Evolutionary conservation across 2,888 invertebrate species (phyloP), one percentile per base, ranked within the genome.

Genomic region (Chromoteleia sp.): DNA sequence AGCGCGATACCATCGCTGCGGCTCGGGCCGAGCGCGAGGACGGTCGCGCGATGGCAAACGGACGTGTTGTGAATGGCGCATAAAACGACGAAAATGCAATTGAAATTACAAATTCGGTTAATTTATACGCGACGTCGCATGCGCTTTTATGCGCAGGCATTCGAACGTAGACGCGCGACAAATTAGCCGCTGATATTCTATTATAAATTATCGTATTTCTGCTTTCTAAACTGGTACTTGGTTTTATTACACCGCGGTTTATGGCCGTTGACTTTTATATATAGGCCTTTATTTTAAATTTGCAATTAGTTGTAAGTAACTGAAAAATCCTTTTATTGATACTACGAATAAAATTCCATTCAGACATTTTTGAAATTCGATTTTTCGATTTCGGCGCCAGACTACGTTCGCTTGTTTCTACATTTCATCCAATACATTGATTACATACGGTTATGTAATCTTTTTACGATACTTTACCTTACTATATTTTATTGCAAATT

Each of bases 51-150:
- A 61, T 25, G 59, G 19, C 36, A 39, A 14, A 3, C 39, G 15
- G 48, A 41, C 39, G 74, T 65, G 65, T 39, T 65, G 65, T 74
- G 65, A 65, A 74, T 74, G 54, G 45, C 70, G 59, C 70, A 63
- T 77, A 77, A 77, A 67, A 76, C 36, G 30, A 19, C 41, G 59
- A 56, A 52, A 70, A 70, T 61, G 68, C 70, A 54, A 70, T 70
- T 54, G 43, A 52, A 63, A 61, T 56, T 54, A 61, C 68, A 33
- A 73, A 68, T 61, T 41, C 21, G 29, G 25, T 45, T 54, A 70
- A 77, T 70, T 63, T 70, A 63, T 70, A 54, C 54, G 56, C 54
- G 43, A 67, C 54, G 61, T 61, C 61, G 63, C 48, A 30, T 33
- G 59, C 52, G 59, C 76, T 39, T 59, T 59, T 50, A 68, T 43